Evolutionary conservation across 2,113 vertebrate genomes (phyloP), one percentile per base, ranked within the genome.

Genomic region (Trogon surrucura): DNA sequence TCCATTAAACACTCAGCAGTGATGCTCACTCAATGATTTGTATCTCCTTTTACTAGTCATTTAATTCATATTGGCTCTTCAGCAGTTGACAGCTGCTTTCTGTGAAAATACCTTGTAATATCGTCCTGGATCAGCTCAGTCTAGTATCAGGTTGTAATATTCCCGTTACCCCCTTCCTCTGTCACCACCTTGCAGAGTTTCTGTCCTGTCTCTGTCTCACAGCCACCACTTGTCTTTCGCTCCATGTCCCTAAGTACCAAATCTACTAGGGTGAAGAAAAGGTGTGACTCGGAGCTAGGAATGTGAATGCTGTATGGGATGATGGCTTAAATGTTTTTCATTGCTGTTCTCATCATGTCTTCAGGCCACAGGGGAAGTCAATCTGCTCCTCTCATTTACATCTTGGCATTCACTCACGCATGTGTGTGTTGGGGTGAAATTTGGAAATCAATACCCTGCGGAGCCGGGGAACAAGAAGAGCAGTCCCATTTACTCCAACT

Each of bases 161-260:
- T 94, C 26, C 6, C 67, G 30, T 60, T 89, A 44, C 16, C 4
- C 3, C 44, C 38, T 82, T 87, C 48, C 26, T 75, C 71, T 75
- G 45, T 6, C 7, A 36, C 26, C 0, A 0, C 64, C 17, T 48
- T 56, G 29, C 32, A 60, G 56, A n/a, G 11, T 47, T 92, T 32
- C 64, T 53, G 11, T 83, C 66, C 36, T 3, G 2, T 11, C 26
- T 74, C 36, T 78, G 19, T 62, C 60, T 89, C 34, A 51, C 48
- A 72, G 45, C 18, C 12, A 7, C 4, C 13, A 45, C 8, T 60
- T 5, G 11, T 44, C n/a, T 67, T 44, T 89, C 0, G 1, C 20
- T 78, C 25, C 6, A 1, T 25, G 21, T 80, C 58, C 27, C 45
- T 48, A 32, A 75, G 44, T 32, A 71, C 17, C 32, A 87, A 61